Evolutionary conservation across 2,888 invertebrate species (phyloP).

Genomic region (Agonopterix heracliana): DNA sequence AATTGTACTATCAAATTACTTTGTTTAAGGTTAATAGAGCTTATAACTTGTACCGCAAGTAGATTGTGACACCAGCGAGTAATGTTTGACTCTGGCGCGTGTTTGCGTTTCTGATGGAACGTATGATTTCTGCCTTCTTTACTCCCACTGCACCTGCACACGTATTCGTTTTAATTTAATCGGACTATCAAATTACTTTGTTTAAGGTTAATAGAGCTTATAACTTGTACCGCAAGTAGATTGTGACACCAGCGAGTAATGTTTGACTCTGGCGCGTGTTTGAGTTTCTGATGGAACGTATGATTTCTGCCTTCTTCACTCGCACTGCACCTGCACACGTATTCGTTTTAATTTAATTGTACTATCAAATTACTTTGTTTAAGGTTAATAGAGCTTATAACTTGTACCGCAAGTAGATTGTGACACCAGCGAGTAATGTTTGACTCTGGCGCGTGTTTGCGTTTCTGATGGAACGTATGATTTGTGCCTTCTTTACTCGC

Average conservation of each 20-base stretch:
- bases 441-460: constrained; percentile 46
- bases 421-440: constrained; percentile 45
- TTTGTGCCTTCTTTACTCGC: constrained; percentile 18
- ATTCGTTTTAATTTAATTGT: not conserved
- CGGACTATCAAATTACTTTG: too few species aligned
- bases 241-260: constrained; percentile 40
- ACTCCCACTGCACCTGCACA: not conserved
- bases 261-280: constrained; percentile 46
- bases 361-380: too few species aligned
- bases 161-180: not conserved
- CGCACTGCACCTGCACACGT: not conserved
- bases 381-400: constrained; percentile 1
- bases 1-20: not conserved
- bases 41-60: constrained; percentile 17
- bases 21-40: not conserved
- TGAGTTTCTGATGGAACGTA: constrained; percentile 43
- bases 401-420: constrained; percentile 19
- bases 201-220: not conserved
- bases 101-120: constrained; percentile 46
- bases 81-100: constrained; percentile 49
- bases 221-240: constrained; percentile 17
- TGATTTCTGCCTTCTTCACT: constrained; percentile 21
- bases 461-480: constrained; percentile 40
- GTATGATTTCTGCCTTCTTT: constrained; percentile 24
- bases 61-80: constrained; percentile 33